Evolutionary conservation across 2,888 invertebrate species (phyloP).

Genomic region (Hirudinaria manillensis): DNA sequence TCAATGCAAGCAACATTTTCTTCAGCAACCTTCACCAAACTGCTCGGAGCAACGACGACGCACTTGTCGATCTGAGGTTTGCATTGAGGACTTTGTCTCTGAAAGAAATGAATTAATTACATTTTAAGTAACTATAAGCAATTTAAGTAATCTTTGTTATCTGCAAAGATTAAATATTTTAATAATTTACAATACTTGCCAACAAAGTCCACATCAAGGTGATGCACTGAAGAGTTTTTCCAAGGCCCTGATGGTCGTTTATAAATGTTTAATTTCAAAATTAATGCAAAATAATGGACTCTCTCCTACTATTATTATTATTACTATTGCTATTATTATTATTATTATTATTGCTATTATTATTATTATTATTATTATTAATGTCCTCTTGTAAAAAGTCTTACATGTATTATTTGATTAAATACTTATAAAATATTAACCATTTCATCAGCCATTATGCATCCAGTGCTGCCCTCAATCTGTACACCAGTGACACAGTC

Average conservation of each 20-base stretch:
- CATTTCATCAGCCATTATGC: slow-evolving; percentile 99
- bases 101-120: slow-evolving; percentile 27
- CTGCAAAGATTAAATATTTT: background rate
- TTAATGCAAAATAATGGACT: too few species aligned
- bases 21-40: slow-evolving; percentile 71
- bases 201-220: slow-evolving; percentile 88
- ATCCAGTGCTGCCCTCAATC: slow-evolving; percentile 79
- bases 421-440: slow-evolving; percentile 36
- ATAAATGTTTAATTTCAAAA: too few species aligned
- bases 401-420: too few species aligned
- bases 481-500: slow-evolving; percentile 91
- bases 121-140: background rate
- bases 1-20: background rate
- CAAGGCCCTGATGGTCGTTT: slow-evolving; percentile 70
- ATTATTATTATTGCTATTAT: background rate
- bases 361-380: background rate
- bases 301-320: too few species aligned
- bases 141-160: background rate
- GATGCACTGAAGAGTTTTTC: slow-evolving; percentile 96
- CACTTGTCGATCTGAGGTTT: slow-evolving; percentile 84
- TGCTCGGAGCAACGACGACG: slow-evolving; percentile 92
- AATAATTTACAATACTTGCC: slow-evolving; percentile 43
- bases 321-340: background rate
- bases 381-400: too few species aligned
- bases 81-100: slow-evolving; percentile 81